Percentiles rank a stretch among this genome's conserved stretches.
phyloP scores from a whole-genome alignment of 2,888 invertebrate genomes.

The Ichneumon xanthorius region DNA sequence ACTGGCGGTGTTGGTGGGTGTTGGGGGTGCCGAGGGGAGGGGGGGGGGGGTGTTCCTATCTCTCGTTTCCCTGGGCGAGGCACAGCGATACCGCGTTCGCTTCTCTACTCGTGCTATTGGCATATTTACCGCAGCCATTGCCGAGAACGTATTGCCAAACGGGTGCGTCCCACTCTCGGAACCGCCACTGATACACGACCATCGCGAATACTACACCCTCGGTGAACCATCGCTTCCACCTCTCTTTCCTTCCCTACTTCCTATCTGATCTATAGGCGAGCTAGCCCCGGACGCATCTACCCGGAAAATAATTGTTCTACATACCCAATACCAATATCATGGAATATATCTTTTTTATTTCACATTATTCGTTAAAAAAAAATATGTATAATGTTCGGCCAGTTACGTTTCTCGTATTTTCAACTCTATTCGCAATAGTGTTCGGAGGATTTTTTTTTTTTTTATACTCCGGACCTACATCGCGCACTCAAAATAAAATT shows the following conservation, averaged over 20 bases:
- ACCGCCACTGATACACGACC: conserved; percentile 63
- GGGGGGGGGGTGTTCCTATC: conserved; percentile 59
- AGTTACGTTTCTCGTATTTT: conserved; percentile 26
- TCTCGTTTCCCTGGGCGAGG: conserved; percentile 69
- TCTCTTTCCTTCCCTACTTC: conserved; percentile 15
- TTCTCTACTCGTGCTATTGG: conserved; percentile 69
- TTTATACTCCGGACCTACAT: not conserved
- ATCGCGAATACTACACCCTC: conserved; percentile 53
- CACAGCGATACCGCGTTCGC: conserved; percentile 55
- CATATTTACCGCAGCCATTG: conserved; percentile 72
- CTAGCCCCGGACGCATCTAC: conserved; percentile 47
- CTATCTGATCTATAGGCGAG: conserved; percentile 23
- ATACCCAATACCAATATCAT: conserved; percentile 38
- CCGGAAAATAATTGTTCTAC: conserved; percentile 66
- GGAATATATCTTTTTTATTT: conserved; percentile 16
- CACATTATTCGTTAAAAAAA: not conserved
- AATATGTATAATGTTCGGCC: no score
- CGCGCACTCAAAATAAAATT: not conserved
- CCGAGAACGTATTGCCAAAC: conserved; percentile 72
- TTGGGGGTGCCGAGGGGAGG: not conserved
- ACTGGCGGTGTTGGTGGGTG: conserved; percentile 56
- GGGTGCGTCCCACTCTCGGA: conserved; percentile 61
- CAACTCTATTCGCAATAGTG: not conserved
- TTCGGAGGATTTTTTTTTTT: not conserved
- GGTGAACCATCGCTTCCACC: conserved; percentile 46